A percentile compares a stretch with the other conserved stretches of the same genome.
Conservation (phyloP, 2,888 invertebrate genomes). For the Pocota personata region DNA sequence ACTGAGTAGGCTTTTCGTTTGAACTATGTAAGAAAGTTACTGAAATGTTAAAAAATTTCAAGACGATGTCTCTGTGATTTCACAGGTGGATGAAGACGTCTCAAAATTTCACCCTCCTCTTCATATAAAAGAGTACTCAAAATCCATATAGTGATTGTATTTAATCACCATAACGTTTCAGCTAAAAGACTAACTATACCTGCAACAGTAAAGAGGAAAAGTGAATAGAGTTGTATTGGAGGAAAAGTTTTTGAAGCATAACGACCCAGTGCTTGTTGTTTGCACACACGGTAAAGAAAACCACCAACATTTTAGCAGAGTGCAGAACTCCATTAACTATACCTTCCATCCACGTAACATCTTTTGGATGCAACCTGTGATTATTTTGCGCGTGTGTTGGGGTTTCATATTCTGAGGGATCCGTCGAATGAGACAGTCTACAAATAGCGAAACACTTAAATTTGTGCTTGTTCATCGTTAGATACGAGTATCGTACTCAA, state of each 20-base stretch:
- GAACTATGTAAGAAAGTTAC: slow-evolving; percentile 66
- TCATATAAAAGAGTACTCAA: slow-evolving; percentile 49
- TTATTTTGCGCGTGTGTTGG: slow-evolving; percentile 25
- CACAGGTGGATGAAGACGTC: slow-evolving; percentile 73
- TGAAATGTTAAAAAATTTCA: slow-evolving; percentile 47
- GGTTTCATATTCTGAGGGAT: slow-evolving; percentile 18
- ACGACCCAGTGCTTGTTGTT: slow-evolving; percentile 72
- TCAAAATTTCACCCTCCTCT: slow-evolving; percentile 62
- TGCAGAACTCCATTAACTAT: slow-evolving; percentile 52
- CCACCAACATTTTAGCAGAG: slow-evolving; percentile 4
- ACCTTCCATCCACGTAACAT: slow-evolving; percentile 46
- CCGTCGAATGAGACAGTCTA: neutral
- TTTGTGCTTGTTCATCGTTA: slow-evolving; percentile 24
- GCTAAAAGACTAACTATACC: slow-evolving; percentile 30
- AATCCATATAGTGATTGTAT: slow-evolving; percentile 68
- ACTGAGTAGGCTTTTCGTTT: slow-evolving; percentile 50
- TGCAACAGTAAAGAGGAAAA: slow-evolving; percentile 72
- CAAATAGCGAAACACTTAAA: slow-evolving; percentile 5
- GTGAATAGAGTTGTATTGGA: slow-evolving; percentile 70
- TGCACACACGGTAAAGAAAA: slow-evolving; percentile 64
- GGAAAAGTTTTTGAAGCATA: slow-evolving; percentile 61
- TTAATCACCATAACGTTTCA: slow-evolving; percentile 70
- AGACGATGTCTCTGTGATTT: slow-evolving; percentile 73
- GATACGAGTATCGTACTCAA: slow-evolving; percentile 9
- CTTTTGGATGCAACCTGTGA: slow-evolving; percentile 46